Evolutionary conservation across 2,113 vertebrate species (phyloP), one percentile per base, ranked within the genome.

Genomic region (Lutjanus erythropterus): DNA sequence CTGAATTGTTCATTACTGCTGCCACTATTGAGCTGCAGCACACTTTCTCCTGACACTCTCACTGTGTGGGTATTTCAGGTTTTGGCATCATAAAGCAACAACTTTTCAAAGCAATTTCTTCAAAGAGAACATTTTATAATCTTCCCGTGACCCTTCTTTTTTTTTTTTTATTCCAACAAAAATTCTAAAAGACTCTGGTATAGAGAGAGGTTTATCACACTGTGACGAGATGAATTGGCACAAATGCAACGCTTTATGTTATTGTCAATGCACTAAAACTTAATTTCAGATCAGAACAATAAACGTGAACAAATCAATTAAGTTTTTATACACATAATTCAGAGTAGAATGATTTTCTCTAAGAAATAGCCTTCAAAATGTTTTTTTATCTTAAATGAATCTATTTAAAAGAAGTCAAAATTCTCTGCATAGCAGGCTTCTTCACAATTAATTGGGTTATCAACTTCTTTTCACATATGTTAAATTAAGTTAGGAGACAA

Each of bases 381-480:
- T n/a, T n/a, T n/a, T 73, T 47, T 68, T 56, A 73, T 76, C n/a
- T 66, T 71, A 68, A 85, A 79, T 71, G 0, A 64, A 80, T 62
- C 59, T 52, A 19, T 80, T 87, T 46, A 58, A 86, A 84, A 75
- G 25, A 72, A 80, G 46, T 33, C 55, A 27, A 18, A 75, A 47
- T 75, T 72, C 77, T 64, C 46, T 18, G 0, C 67, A 69, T 59
- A 16, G 33, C 71, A 29, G 19, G 19, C 25, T 25, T 58, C 66
- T 65, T 77, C 49, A 67, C 56, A 83, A 52, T 84, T 88, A 87
- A 85, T 69, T 81, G 64, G 19, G 9, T 86, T 80, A 82, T 85
- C 39, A 23, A 14, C 39, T 59, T 81, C 58, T 81, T 85, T 88
- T 89, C 77, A 84, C 55, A 21, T 71, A n/a, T 50, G 23, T 52